phyloP scores from a whole-genome alignment of 2,113 vertebrate genomes.

The Scytalopus superciliaris region DNA sequence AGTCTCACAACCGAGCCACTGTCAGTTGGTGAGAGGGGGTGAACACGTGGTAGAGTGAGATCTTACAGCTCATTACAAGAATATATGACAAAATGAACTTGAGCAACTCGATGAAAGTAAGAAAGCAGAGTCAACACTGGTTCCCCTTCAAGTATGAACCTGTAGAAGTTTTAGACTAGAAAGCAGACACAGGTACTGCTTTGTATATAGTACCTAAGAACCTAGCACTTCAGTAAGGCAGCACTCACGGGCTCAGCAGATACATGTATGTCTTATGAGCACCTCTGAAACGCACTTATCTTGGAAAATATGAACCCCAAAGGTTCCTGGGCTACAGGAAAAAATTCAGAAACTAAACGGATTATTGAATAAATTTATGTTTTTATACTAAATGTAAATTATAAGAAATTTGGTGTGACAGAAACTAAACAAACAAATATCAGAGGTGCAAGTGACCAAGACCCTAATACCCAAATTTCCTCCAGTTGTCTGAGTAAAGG shows the following conservation, averaged over 20 bases:
- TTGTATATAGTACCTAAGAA: not conserved
- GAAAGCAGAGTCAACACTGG: not conserved
- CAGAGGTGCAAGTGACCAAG: not conserved
- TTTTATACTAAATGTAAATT: not conserved
- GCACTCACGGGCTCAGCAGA: not conserved
- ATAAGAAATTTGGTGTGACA: not conserved
- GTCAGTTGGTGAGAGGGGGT: not conserved
- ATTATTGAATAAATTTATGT: not conserved
- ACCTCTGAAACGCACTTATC: not conserved
- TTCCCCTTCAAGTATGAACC: not conserved
- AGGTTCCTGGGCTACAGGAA: not conserved
- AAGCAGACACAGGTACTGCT: not conserved
- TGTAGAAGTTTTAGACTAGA: not conserved
- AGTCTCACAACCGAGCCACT: not conserved
- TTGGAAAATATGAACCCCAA: not conserved
- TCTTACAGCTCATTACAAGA: not conserved
- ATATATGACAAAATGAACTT: not conserved
- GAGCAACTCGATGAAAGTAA: not conserved
- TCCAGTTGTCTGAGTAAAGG: not conserved
- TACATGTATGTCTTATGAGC: fast-evolving
- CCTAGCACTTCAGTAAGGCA: not conserved
- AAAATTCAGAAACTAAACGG: not conserved
- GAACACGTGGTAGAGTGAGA: not conserved
- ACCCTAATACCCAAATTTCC: not conserved
- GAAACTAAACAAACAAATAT: not conserved